Conservation (phyloP, 2,888 invertebrate species). For the Agrilus mali region DNA sequence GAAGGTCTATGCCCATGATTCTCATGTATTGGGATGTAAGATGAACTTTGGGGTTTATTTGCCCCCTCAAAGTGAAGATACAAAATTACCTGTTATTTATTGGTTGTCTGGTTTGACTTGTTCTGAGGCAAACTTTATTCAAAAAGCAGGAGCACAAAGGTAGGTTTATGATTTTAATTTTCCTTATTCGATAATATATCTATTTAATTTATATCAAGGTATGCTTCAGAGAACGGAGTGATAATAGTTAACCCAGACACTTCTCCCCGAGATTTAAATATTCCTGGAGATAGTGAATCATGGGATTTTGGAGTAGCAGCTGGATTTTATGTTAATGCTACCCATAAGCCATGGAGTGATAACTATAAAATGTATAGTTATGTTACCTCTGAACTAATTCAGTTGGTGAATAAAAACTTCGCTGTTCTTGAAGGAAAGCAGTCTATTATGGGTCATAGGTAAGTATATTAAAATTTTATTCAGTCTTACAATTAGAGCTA, state of each 20-base stretch:
- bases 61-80: conserved; percentile 62
- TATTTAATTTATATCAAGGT: conserved; percentile 28
- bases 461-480: conserved; percentile 12
- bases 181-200: background rate
- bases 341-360: conserved; percentile 78
- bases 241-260: conserved; percentile 92
- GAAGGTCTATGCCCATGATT: conserved; percentile 71
- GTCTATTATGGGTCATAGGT: conserved; percentile 76
- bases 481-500: too few species aligned
- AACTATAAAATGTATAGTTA: conserved; percentile 95
- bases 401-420: conserved; percentile 64
- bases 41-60: conserved; percentile 91
- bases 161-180: conserved; percentile 16
- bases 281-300: conserved; percentile 81
- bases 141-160: conserved; percentile 90
- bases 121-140: conserved; percentile 89
- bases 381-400: conserved; percentile 74
- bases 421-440: conserved; percentile 46
- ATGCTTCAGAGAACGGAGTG: conserved; percentile 75
- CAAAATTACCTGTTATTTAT: conserved; percentile 68
- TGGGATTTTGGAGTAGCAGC: conserved; percentile 95
- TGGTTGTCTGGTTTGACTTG: conserved; percentile 90
- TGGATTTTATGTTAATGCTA: conserved; percentile 91
- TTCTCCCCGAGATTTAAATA: conserved; percentile 79
- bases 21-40: conserved; percentile 64